These are phyloP conservation scores for Loriculus beryllinus DNA, from an alignment of 2,797 vertebrate genomes.

Conservation along the genomic window DNA sequence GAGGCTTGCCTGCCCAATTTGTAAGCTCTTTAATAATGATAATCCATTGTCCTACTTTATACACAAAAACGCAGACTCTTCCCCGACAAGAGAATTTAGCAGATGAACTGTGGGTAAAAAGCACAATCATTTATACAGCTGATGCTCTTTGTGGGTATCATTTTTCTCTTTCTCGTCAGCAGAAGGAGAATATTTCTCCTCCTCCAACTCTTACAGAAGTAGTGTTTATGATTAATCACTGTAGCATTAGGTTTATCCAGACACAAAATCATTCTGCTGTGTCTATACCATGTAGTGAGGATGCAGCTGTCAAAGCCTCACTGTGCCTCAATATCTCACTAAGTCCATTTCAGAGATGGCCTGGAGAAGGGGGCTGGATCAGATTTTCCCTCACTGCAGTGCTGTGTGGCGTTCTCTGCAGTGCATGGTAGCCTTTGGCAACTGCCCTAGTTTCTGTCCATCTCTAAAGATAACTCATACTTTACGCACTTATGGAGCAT, in stretches of 20 bases:
- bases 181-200: neutral
- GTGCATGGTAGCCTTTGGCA: neutral
- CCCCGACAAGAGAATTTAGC: neutral
- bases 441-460: neutral
- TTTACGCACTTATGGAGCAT: neutral
- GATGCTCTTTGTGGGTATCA: neutral
- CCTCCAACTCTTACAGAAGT: neutral
- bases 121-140: neutral
- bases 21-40: constrained; percentile 42
- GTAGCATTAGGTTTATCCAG: neutral
- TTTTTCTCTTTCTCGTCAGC: neutral
- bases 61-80: constrained; percentile 43
- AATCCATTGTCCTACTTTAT: constrained; percentile 19
- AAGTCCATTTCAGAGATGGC: neutral
- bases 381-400: neutral
- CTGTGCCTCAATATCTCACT: neutral
- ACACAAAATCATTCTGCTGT: neutral
- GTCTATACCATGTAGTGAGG: neutral
- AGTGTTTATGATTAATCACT: neutral
- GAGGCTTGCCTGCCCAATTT: constrained; percentile 11
- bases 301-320: neutral
- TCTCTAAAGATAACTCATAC: neutral
- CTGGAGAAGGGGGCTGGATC: neutral
- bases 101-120: neutral
- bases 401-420: fast-evolving